Percentiles rank a stretch among this genome's conserved stretches.
Evolutionary conservation across 2,797 vertebrate species (phyloP).

Genomic region (Epinephelus malabaricus): DNA sequence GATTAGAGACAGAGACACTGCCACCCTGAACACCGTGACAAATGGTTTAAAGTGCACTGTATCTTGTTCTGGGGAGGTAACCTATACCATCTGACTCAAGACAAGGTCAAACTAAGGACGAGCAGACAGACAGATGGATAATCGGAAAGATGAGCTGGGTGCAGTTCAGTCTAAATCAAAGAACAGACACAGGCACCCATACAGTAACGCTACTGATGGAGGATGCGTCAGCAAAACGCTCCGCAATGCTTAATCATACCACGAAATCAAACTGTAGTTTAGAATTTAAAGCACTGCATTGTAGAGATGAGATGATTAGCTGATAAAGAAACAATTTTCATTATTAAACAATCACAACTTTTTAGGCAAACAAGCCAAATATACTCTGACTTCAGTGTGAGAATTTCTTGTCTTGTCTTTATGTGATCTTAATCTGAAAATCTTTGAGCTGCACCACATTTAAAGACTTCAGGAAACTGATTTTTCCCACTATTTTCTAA

Average conservation of each 20-base stretch:
- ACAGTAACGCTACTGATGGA: slow-evolving; percentile 3
- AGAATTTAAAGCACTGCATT: neutral
- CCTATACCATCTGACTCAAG: slow-evolving; percentile 10
- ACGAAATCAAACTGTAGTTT: neutral
- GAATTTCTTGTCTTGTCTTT: too few species aligned
- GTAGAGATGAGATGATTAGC: neutral
- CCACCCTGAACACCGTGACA: slow-evolving; percentile 1
- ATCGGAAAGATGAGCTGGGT: slow-evolving; percentile 37
- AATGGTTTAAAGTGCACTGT: neutral
- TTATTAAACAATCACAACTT: neutral
- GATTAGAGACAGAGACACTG: slow-evolving; percentile 17
- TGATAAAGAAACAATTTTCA: neutral
- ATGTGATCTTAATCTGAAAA: neutral
- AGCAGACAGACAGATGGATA: slow-evolving; percentile 2
- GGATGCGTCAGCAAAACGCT: neutral
- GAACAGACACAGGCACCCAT: neutral
- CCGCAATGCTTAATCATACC: neutral
- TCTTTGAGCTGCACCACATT: neutral
- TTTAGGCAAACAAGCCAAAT: neutral
- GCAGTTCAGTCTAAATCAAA: slow-evolving; percentile 29
- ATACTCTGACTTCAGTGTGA: neutral
- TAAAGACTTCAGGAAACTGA: neutral
- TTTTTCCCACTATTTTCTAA: neutral
- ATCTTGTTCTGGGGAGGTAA: slow-evolving; percentile 11
- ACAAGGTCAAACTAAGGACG: slow-evolving; percentile 73